These are phyloP conservation scores for Drosophila putrida DNA, from an alignment of 2,888 invertebrate species.

Conservation along the genomic window DNA sequence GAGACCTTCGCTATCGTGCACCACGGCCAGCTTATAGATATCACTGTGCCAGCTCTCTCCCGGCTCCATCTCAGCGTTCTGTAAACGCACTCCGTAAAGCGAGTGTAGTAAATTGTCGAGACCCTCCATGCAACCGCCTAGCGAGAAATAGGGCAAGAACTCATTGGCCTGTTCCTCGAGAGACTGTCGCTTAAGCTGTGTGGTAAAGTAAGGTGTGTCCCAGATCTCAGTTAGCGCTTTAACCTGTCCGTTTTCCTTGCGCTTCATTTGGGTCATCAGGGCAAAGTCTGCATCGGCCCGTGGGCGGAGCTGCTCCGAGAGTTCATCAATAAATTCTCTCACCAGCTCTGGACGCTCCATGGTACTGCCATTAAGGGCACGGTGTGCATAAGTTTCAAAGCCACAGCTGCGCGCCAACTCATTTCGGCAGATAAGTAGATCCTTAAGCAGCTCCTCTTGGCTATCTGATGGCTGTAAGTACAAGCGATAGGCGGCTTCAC, in stretches of 20 bases:
- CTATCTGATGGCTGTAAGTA: slow-evolving; percentile 92
- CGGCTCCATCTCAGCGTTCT: slow-evolving; percentile 89
- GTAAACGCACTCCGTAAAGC: slow-evolving; percentile 93
- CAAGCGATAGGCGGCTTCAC: slow-evolving; percentile 95
- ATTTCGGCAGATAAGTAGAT: slow-evolving; percentile 91
- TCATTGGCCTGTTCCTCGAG: slow-evolving; percentile 90
- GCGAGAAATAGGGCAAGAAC: slow-evolving; percentile 94
- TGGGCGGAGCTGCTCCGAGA: slow-evolving; percentile 90
- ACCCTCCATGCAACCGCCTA: slow-evolving; percentile 98
- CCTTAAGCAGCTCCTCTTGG: slow-evolving; percentile 91
- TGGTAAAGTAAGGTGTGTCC: slow-evolving; percentile 95
- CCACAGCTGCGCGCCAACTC: slow-evolving; percentile 95
- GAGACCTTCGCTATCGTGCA: slow-evolving; percentile 92
- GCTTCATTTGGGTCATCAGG: slow-evolving; percentile 91
- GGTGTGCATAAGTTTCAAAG: slow-evolving; percentile 94
- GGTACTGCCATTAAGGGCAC: slow-evolving; percentile 95
- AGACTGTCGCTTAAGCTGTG: slow-evolving; percentile 90
- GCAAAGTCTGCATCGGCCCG: slow-evolving; percentile 91
- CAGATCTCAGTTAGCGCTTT: slow-evolving; percentile 88
- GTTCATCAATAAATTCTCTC: slow-evolving; percentile 91
- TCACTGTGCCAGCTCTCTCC: slow-evolving; percentile 96
- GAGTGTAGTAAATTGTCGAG: slow-evolving; percentile 94
- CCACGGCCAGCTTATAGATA: slow-evolving; percentile 96
- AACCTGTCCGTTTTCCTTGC: slow-evolving; percentile 70
- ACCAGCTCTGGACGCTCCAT: slow-evolving; percentile 93